Evolutionary conservation across 2,113 vertebrate genomes (phyloP), one percentile per base, ranked within the genome.

Genomic region (Cyanoderma ruficeps): DNA sequence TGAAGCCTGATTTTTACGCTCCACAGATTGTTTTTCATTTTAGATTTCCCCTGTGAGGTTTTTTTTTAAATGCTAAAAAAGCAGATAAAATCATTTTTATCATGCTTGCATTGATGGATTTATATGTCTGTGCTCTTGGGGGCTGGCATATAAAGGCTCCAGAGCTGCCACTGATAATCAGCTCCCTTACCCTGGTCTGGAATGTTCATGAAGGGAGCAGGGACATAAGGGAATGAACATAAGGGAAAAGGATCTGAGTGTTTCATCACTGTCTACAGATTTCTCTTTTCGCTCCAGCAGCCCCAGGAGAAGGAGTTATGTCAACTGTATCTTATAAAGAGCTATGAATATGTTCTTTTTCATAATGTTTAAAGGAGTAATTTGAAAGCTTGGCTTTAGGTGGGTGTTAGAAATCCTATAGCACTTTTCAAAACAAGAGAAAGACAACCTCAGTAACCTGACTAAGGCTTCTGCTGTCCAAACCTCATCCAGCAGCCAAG

Each of bases 341-440:
- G 61, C 68, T 53, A 60, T 72, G 77, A 92, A 93, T 74, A 47
- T 85, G 50, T 89, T 92, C 76, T 96, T 96, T 95, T 89, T 95
- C 61, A 37, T 90, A 88, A 77, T 67, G 42, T 96, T 96, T 96
- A 93, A 95, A 87, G 52, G 80, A 47, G 39, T 96, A 88, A 89
- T 93, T 90, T 94, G 81, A 90, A 96, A 94, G 74, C 77, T 95
- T 93, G 90, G 93, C 92, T 94, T 92, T 84, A 89, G 80, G 77
- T 87, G 53, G 61, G 91, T 93, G 96, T 97, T 94, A 94, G 92
- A 96, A 96, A 96, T 92, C 77, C 87, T 93, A 87, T 90, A 95
- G 80, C 60, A 68, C 90, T 95, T 93, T 39, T 96, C 89, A 93
- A 96, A 96, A 94, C 77, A 94, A 94, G 89, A 87, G 53, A 95